These are phyloP conservation scores for Lepidochitona cinerea DNA, from an alignment of 2,888 invertebrate species.

Conservation along the genomic window DNA sequence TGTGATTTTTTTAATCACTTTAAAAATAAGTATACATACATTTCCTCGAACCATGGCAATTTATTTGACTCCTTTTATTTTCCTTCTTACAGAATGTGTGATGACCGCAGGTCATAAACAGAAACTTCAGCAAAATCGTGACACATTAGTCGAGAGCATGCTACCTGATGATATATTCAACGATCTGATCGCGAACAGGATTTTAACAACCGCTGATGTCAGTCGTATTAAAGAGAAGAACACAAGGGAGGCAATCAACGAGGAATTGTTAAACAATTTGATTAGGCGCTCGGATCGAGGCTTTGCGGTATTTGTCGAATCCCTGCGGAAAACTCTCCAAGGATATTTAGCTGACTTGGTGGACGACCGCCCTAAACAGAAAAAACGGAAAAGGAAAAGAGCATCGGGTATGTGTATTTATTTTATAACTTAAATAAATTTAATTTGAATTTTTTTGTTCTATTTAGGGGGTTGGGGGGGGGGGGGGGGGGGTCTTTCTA, in stretches of 20 bases:
- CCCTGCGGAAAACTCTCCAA: slow-evolving; percentile 47
- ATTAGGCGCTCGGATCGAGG: slow-evolving; percentile 45
- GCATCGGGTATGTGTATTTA: not conserved
- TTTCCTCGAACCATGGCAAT: too few relatives aligned
- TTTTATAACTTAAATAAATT: not conserved
- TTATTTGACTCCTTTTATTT: too few relatives aligned
- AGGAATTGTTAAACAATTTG: slow-evolving; percentile 47
- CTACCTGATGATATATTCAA: slow-evolving; percentile 56
- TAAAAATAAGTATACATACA: too few relatives aligned
- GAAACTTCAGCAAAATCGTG: slow-evolving; percentile 39
- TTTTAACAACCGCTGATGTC: slow-evolving; percentile 40
- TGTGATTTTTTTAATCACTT: too few relatives aligned
- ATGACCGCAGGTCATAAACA: slow-evolving; percentile 49
- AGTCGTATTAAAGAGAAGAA: slow-evolving; percentile 40
- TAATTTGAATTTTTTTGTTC: not conserved
- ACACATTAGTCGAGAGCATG: slow-evolving; percentile 51
- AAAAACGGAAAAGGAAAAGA: not conserved
- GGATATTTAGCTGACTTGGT: slow-evolving; percentile 46
- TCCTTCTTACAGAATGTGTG: slow-evolving; percentile 29
- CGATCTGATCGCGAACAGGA: slow-evolving; percentile 43
- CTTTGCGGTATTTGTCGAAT: slow-evolving; percentile 46
- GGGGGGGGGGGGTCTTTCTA: too few relatives aligned
- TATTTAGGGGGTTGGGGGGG: not conserved
- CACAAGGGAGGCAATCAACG: slow-evolving; percentile 41
- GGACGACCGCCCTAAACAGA: slow-evolving; percentile 23